Evolutionary conservation across 2,113 vertebrate genomes (phyloP).

Genomic region (Desmodus rotundus): DNA sequence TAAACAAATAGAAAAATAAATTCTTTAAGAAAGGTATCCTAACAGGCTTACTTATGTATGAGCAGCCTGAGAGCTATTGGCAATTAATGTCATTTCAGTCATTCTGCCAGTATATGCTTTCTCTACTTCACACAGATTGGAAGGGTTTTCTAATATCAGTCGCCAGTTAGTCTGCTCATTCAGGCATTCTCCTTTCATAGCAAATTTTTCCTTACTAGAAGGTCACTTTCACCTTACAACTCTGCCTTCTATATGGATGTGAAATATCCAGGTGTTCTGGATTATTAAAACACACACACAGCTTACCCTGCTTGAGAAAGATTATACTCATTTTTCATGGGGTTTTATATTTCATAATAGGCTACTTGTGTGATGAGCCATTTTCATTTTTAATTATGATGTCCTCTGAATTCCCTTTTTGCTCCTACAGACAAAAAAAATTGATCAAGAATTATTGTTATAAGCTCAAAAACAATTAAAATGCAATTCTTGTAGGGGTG

Average conservation of each 20-base stretch:
- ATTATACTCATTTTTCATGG: conserved; percentile 69
- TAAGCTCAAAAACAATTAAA: conserved; percentile 75
- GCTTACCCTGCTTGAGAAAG: conserved; percentile 50
- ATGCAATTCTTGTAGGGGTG: conserved; percentile 65
- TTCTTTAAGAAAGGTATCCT: neutral
- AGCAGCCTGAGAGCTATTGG: neutral
- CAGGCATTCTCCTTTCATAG: conserved; percentile 58
- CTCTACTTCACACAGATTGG: conserved; percentile 35
- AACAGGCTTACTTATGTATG: neutral
- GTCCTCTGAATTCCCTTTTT: conserved; percentile 66
- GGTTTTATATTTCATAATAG: conserved; percentile 66
- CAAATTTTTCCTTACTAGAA: conserved; percentile 60
- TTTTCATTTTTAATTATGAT: conserved; percentile 72
- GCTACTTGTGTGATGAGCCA: conserved; percentile 61
- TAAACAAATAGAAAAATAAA: neutral
- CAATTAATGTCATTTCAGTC: conserved; percentile 55
- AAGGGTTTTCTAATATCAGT: conserved; percentile 66
- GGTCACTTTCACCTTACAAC: conserved; percentile 62
- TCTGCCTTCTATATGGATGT: conserved; percentile 43
- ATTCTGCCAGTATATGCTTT: neutral
- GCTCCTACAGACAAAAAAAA: conserved; percentile 54
- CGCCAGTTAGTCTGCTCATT: conserved; percentile 61
- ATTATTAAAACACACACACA: conserved; percentile 56
- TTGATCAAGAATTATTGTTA: conserved; percentile 67
- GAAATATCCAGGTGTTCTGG: conserved; percentile 64